A percentile compares a stretch with the other conserved stretches of the same genome.
These are phyloP conservation scores for Drosophila ogumai DNA, from an alignment of 1,140 invertebrate genomes.

Conservation along the genomic window DNA sequence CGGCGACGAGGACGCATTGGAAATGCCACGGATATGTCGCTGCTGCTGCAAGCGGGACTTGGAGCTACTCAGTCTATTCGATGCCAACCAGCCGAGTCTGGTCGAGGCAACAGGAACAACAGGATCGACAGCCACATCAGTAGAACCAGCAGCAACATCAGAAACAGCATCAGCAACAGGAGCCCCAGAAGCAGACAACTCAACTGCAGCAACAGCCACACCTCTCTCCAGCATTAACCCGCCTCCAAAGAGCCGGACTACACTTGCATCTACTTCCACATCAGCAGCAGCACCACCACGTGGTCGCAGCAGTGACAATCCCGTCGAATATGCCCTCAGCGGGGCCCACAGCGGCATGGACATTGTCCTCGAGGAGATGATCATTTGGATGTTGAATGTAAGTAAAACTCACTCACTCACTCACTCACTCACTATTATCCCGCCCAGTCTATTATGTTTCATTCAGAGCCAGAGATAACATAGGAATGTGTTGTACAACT, in stretches of 20 bases:
- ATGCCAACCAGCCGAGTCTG: conserved; percentile 35
- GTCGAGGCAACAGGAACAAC: conserved; percentile 5
- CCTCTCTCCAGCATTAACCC: neutral
- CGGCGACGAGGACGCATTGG: conserved; percentile 15
- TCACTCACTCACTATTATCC: conserved; percentile 7
- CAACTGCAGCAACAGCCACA: conserved; percentile 15
- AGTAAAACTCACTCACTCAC: conserved; percentile 40
- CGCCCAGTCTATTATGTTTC: conserved; percentile 20
- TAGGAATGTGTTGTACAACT: conserved; percentile 26
- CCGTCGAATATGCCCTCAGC: conserved; percentile 67
- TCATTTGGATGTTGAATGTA: conserved; percentile 74
- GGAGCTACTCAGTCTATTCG: conserved; percentile 64
- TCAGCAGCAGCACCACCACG: neutral
- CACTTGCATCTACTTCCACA: conserved; percentile 4
- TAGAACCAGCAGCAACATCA: conserved; percentile 13
- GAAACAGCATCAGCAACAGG: conserved; percentile 5
- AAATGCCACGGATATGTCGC: conserved; percentile 66
- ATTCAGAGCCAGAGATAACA: conserved; percentile 18
- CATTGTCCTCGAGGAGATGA: conserved; percentile 69
- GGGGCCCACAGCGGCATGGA: conserved; percentile 67
- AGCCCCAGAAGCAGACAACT: conserved; percentile 6
- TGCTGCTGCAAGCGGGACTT: conserved; percentile 68
- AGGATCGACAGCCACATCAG: conserved; percentile 18
- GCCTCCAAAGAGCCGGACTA: conserved; percentile 12
- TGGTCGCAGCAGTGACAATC: conserved; percentile 63